A percentile compares a stretch with the other conserved stretches of the same genome.
Evolutionary conservation across 1,140 invertebrate genomes (phyloP).

Genomic region (roundworm (Caenorhabditis elegans)): DNA sequence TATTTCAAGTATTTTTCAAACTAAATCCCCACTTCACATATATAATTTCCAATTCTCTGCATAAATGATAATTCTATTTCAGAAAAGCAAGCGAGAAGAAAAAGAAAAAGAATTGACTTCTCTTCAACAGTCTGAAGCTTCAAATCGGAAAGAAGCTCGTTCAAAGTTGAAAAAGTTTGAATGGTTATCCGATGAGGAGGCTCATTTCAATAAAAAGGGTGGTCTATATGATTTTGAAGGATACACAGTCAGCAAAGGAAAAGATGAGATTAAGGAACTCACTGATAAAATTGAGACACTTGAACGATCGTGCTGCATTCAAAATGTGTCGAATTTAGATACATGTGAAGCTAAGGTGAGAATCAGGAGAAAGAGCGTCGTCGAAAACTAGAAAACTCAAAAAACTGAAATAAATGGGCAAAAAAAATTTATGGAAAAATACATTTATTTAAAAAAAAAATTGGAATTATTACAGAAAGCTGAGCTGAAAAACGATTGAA

Average conservation of each 20-base stretch:
- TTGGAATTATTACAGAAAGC: too few relatives aligned
- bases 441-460: too few relatives aligned
- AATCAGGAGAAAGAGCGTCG: too few relatives aligned
- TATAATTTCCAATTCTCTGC: too few relatives aligned
- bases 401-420: too few relatives aligned
- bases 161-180: constrained; percentile 16
- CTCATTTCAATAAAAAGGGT: constrained; percentile 50
- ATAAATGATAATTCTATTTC: neutral
- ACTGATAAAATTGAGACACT: neutral
- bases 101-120: neutral
- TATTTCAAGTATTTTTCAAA: too few relatives aligned
- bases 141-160: neutral
- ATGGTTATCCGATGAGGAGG: constrained; percentile 57
- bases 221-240: constrained; percentile 54
- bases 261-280: neutral
- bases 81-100: neutral
- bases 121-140: neutral
- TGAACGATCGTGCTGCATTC: neutral
- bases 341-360: constrained; percentile 18
- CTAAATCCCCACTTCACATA: too few relatives aligned
- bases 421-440: too few relatives aligned
- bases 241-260: neutral
- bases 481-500: too few relatives aligned
- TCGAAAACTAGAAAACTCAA: too few relatives aligned
- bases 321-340: neutral